phyloP scores from a whole-genome alignment of 2,888 invertebrate species.

The Girardia tigrina region DNA sequence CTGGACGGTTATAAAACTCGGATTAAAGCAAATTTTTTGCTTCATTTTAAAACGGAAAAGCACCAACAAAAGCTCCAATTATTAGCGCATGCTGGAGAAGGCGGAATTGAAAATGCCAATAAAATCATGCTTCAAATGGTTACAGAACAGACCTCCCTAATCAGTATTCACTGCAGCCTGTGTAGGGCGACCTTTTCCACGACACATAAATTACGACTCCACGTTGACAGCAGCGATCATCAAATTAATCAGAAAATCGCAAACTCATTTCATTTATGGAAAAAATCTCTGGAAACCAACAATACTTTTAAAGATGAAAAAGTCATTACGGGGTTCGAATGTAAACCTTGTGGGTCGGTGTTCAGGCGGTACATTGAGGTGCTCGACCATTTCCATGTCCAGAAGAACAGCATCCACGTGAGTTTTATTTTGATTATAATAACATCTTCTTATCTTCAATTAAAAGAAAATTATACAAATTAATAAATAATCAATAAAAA shows the following conservation, averaged over 20 bases:
- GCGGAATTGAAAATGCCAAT: constrained; percentile 27
- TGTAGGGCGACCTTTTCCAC: not conserved
- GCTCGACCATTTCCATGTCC: constrained; percentile 10
- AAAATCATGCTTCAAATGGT: constrained; percentile 10
- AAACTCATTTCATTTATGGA: not conserved
- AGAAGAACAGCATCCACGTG: not conserved
- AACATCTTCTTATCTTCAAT: too few species aligned
- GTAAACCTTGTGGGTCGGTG: constrained; percentile 5
- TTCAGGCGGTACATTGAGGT: constrained; percentile 3
- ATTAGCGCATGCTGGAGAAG: constrained; percentile 52
- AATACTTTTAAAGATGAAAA: constrained; percentile 5
- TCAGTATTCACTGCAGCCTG: not conserved
- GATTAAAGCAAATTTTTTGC: constrained; percentile 93
- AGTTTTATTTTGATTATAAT: not conserved
- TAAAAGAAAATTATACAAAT: too few species aligned
- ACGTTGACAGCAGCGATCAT: constrained; percentile 13
- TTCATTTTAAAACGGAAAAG: constrained; percentile 98
- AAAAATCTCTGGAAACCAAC: not conserved
- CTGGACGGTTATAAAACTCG: constrained; percentile 95
- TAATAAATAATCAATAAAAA: too few species aligned
- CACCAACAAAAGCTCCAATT: constrained; percentile 90
- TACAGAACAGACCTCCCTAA: constrained; percentile 18
- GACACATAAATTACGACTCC: not conserved
- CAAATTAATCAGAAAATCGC: constrained; percentile 16
- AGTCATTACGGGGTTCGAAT: constrained; percentile 15